These are phyloP conservation scores for Cephonodes hylas DNA, from an alignment of 2,888 invertebrate species.

Conservation along the genomic window DNA sequence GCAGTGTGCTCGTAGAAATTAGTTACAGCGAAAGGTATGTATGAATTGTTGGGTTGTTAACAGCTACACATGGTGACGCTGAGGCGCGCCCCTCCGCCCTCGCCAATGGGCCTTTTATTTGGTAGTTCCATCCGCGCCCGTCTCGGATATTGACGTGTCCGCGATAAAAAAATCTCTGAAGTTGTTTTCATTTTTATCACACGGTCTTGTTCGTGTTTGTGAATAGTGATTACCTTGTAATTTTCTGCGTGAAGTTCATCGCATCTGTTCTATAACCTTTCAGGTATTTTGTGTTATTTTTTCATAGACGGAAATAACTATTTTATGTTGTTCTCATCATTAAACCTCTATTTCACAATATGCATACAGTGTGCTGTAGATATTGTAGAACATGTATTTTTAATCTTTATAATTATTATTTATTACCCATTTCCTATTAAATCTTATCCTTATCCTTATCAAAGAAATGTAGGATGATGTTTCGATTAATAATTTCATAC, in stretches of 20 bases:
- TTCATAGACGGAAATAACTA: not conserved
- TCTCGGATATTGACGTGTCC: slow-evolving; percentile 56
- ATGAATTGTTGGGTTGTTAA: slow-evolving; percentile 49
- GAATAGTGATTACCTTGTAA: slow-evolving; percentile 20
- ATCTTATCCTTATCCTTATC: not conserved
- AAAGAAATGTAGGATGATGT: not conserved
- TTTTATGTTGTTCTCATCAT: not conserved
- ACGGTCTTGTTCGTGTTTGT: slow-evolving; percentile 24
- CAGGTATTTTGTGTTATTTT: slow-evolving; percentile 30
- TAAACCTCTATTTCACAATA: not conserved
- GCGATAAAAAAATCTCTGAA: slow-evolving; percentile 26
- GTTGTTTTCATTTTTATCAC: slow-evolving; percentile 26
- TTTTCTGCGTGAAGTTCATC: not conserved
- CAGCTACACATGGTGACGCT: slow-evolving; percentile 56
- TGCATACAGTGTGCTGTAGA: not conserved
- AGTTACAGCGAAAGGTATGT: slow-evolving; percentile 50
- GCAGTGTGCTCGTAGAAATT: slow-evolving; percentile 39
- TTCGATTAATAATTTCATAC: not conserved
- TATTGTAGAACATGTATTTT: not conserved
- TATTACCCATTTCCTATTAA: not conserved
- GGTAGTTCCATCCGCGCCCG: slow-evolving; percentile 63
- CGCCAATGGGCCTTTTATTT: slow-evolving; percentile 51
- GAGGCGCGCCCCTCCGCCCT: slow-evolving; percentile 57
- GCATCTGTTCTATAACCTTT: slow-evolving; percentile 50
- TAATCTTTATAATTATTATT: not conserved